Evolutionary conservation across 2,888 invertebrate species (phyloP), one percentile per base, ranked within the genome.

Genomic region (Gonocerus acuteangulatus): DNA sequence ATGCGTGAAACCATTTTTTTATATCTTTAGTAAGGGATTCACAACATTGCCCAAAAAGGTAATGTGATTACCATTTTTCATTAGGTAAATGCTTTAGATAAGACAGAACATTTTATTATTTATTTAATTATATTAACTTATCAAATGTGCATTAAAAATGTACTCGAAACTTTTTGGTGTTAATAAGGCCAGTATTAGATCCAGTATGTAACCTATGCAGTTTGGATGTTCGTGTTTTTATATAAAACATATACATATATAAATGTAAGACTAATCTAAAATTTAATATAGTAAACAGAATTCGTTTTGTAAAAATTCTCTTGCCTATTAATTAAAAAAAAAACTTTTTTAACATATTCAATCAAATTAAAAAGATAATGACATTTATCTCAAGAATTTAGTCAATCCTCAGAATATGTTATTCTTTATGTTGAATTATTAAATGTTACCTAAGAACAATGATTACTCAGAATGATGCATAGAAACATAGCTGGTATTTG

Each of bases 181-280:
- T 27, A 27, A 45, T 47, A 57, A 44, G 57, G 57, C 57, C 57
- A 57, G 57, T 57, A 57, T 57, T 57, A 57, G 47, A 39, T 9
- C 27, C 27, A 27, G 39, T 57, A 34, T 57, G 32, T 47, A 57
- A 42, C 44, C 44, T 57, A 44, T 57, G 45, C 44, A 57, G 27
- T 57, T 57, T 39, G 44, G 57, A 22, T 57, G 57, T 57, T 57
- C n/a, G 57, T 57, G 27, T 45, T 57, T 47, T 57, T 57, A 45
- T 57, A 45, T 57, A 57, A 56, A 27, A 47, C 21, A 9, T 47
- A 22, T 16, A 13, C 18, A 16, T 19, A 57, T 18, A 27, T 19
- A 45, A 47, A 57, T 47, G 21, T 27, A 57, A 21, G 27, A 27
- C 15, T 27, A 42, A 16, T 57, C 22, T 57, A 57, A 44, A 47